Base-by-base conservation (phyloP, 2,888 invertebrate species). In the Elegia similella region DNA sequence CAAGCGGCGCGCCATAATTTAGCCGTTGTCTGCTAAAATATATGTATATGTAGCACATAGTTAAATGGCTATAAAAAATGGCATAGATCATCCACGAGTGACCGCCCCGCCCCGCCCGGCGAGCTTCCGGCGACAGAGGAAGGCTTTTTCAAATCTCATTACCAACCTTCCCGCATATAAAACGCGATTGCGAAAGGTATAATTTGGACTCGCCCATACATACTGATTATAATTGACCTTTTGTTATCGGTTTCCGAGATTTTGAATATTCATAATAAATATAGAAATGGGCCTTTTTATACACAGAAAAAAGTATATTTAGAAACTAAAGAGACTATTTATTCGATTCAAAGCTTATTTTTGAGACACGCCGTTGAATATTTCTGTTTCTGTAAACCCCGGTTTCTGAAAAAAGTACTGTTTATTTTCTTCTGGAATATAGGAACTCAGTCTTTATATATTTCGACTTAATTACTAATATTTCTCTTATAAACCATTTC, bases 41-140 rank as follows among this genome's bases (percentile, higher is more conserved):
- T n/a, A n/a, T n/a, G n/a, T 77, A 75, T 76, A 79, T 72, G 78
- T 73, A 76, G 75, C 75, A 73, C 69, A 74, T 77, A 80, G 78
- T 77, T 75, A 78, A 81, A 82, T 71, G 79, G 75, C 69, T 79
- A 76, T 77, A 81, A 85, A 85, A 56, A 81, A 72, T 69, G 75
- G 63, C 81, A 80, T 86, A 83, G 73, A 86, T 86, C 86, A 86
- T 84, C 66, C 78, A 78, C 84, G 84, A 82, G 69, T 84, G 84
- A 84, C 81, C 84, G 82, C 76, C 61, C 66, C 69, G 62, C 65
- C 62, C 65, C 32, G 16, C 34, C 59, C 64, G 56, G 61, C 59
- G 59, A 65, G 64, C 67, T 68, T 67, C 71, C 73, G 70, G 65
- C 60, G 73, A 76, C 77, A 75, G 65, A 67, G 74, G 68, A 72